These are phyloP conservation scores for Pseudomyrmex gracilis DNA, from an alignment of 1,140 invertebrate genomes.

Conservation along the genomic window DNA sequence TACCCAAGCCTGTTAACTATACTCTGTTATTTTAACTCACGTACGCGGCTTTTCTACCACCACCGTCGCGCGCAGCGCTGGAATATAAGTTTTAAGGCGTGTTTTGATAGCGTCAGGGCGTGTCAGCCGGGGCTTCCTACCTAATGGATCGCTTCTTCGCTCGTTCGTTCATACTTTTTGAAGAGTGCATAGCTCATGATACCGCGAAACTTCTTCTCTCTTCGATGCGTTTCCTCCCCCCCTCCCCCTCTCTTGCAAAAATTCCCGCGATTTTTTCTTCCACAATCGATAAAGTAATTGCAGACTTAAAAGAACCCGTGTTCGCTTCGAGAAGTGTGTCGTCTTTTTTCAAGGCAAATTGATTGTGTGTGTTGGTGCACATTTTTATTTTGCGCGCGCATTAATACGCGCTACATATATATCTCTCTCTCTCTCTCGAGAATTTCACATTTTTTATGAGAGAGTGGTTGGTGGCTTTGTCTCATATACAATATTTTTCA, in stretches of 20 bases:
- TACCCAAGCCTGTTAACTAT: slow-evolving; percentile 81
- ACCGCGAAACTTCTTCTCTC: slow-evolving; percentile 44
- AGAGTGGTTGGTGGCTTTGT: no score
- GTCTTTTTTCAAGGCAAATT: no score
- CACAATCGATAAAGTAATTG: no score
- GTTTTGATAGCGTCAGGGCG: slow-evolving; percentile 83
- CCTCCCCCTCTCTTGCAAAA: slow-evolving; percentile 15
- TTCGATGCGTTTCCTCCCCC: no score
- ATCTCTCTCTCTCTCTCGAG: no score
- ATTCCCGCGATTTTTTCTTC: background rate
- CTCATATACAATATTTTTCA: no score
- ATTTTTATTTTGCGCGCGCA: no score
- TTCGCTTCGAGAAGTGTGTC: no score
- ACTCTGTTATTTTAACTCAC: slow-evolving; percentile 83
- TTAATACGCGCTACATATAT: no score
- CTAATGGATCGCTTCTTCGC: slow-evolving; percentile 81
- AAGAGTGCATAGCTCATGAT: slow-evolving; percentile 72
- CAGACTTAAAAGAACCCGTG: no score
- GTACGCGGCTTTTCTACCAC: slow-evolving; percentile 75
- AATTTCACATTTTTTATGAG: no score
- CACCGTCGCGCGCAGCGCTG: slow-evolving; percentile 62
- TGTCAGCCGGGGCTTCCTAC: slow-evolving; percentile 81
- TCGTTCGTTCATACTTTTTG: slow-evolving; percentile 75
- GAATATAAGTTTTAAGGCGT: slow-evolving; percentile 84
- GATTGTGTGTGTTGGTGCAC: no score